These are phyloP conservation scores for Tridacna gigas DNA, from an alignment of 2,888 invertebrate genomes.

Conservation along the genomic window DNA sequence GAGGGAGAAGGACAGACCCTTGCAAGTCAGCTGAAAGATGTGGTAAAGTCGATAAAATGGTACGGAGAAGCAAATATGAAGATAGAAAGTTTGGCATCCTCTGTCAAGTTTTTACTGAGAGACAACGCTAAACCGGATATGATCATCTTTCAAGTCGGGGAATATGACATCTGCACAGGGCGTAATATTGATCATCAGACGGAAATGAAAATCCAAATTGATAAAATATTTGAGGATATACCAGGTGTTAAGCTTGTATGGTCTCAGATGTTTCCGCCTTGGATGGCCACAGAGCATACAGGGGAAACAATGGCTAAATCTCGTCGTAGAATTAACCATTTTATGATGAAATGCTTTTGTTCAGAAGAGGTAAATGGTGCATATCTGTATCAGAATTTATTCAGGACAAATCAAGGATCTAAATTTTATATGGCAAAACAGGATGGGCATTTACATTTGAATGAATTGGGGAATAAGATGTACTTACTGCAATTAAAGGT, in stretches of 20 bases:
- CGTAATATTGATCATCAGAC: conserved; percentile 35
- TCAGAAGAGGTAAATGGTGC: conserved; percentile 49
- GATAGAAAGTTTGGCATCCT: conserved; percentile 34
- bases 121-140: conserved; percentile 39
- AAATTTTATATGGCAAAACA: conserved; percentile 27
- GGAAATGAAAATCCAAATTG: conserved; percentile 36
- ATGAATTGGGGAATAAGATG: conserved; percentile 36
- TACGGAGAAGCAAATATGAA: conserved; percentile 53
- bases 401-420: conserved; percentile 30
- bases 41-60: conserved; percentile 28
- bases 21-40: conserved; percentile 29
- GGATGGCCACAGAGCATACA: conserved; percentile 21
- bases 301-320: conserved; percentile 44
- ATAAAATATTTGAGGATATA: conserved; percentile 38
- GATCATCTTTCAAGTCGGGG: conserved; percentile 57
- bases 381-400: conserved; percentile 42
- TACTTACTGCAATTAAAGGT: conserved; percentile 39
- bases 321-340: conserved; percentile 48
- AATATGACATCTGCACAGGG: conserved; percentile 44
- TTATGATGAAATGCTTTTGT: conserved; percentile 44
- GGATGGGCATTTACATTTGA: conserved; percentile 50
- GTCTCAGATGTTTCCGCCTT: conserved; percentile 49
- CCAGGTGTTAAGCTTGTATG: conserved; percentile 51
- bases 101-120: conserved; percentile 48
- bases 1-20: conserved; percentile 23